Percentiles rank a stretch among this genome's conserved stretches.
These are phyloP conservation scores for Stenchaetothrips biformis DNA, from an alignment of 2,888 invertebrate genomes.

Conservation along the genomic window DNA sequence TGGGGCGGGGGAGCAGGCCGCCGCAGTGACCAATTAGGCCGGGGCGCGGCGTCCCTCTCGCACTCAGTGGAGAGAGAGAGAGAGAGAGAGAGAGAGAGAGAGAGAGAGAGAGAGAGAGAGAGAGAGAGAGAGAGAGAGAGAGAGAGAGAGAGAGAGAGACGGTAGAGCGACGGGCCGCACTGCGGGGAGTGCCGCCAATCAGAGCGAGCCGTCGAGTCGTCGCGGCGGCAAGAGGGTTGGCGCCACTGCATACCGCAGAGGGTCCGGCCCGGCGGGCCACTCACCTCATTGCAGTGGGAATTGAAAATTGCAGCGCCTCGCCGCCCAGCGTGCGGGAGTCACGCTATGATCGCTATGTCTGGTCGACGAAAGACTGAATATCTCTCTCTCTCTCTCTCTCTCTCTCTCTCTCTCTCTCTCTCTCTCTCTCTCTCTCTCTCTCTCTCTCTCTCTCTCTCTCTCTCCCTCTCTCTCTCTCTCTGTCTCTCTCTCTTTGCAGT, in stretches of 20 bases:
- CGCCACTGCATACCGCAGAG: background rate
- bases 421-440: too few relatives aligned
- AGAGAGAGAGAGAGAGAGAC: too few relatives aligned
- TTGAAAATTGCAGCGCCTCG: slow-evolving; percentile 5
- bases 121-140: background rate
- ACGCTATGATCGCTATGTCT: too few relatives aligned
- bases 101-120: background rate
- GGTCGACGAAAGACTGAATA: too few relatives aligned
- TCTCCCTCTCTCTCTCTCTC: too few relatives aligned
- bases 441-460: too few relatives aligned
- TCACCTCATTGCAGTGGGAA: background rate
- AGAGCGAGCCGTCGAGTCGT: background rate
- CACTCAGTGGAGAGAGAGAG: background rate
- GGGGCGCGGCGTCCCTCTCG: background rate
- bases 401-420: too few relatives aligned
- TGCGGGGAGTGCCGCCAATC: background rate
- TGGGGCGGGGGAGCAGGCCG: background rate
- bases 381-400: too few relatives aligned
- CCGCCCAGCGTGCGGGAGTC: too few relatives aligned
- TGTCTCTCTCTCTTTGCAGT: too few relatives aligned
- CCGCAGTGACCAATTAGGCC: background rate
- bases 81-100: too few relatives aligned
- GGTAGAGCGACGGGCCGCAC: background rate
- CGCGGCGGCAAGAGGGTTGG: background rate
- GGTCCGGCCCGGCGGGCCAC: background rate